Evolutionary conservation across 2,797 vertebrate genomes (phyloP).

Genomic region (Squalus acanthias): DNA sequence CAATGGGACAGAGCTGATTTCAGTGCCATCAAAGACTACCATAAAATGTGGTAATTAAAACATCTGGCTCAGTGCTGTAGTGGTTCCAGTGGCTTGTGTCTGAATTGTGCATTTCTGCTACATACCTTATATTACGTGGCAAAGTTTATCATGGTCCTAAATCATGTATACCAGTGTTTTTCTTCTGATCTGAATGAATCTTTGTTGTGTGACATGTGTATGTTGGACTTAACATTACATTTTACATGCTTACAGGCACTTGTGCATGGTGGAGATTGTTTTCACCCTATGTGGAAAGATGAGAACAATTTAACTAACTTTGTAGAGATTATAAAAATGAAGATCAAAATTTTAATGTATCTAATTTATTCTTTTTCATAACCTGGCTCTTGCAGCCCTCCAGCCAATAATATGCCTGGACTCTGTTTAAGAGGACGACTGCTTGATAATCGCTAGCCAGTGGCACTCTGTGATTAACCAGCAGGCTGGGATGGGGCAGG

Average conservation of each 20-base stretch:
- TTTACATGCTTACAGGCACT: not conserved
- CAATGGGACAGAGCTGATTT: conserved; percentile 4
- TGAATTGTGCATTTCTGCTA: not conserved
- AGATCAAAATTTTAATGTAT: not conserved
- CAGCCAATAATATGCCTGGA: not conserved
- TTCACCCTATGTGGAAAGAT: not conserved
- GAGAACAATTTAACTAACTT: not conserved
- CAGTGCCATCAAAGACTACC: not conserved
- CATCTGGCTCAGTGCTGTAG: not conserved
- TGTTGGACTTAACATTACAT: not conserved
- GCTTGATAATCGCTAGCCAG: no score
- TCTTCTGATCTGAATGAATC: not conserved
- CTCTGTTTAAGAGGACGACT: not conserved
- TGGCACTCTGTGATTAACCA: no score
- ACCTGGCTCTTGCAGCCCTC: not conserved
- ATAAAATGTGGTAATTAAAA: not conserved
- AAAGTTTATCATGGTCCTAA: not conserved
- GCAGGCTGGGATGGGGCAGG: no score
- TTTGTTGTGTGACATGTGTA: not conserved
- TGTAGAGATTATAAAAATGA: not conserved
- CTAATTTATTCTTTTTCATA: not conserved
- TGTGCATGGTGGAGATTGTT: not conserved
- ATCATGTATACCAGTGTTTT: not conserved
- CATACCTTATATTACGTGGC: not conserved
- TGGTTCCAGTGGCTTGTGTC: not conserved